Base-by-base conservation (phyloP, 2,888 invertebrate species). In the Drosophila merina region DNA sequence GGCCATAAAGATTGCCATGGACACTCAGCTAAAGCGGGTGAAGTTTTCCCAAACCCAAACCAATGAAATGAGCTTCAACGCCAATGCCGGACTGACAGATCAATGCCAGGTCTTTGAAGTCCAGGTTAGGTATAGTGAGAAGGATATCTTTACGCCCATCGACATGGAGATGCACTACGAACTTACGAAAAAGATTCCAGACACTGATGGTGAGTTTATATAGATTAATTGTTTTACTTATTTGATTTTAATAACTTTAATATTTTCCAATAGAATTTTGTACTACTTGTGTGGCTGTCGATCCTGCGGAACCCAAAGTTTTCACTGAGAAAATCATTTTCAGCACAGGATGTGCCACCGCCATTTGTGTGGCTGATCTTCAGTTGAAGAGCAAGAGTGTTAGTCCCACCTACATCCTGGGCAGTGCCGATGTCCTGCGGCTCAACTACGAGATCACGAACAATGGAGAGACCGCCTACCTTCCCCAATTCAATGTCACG, bases 391-490 rank as follows among this genome's bases (percentile, higher is more conserved):
- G 89, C 60, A 79, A 76, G 33, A 88, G 88, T 50, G 57, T 89
- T 30, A 76, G 91, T 40, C 68, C 88, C 42, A 88, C 87, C 1
- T 92, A 89, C 49, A 86, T 89, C 1, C 60, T 92, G 64, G 92
- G 92, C 20, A 91, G 91, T 50, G 86, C 85, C 57, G 88, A 83
- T 42, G 89, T 88, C 0, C 75, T 92, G 0, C 81, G 85, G 0
- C 63, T 92, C 4, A 86, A 88, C 5, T 92, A 92, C 60, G 88
- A 89, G 7, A 82, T 93, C 1, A 81, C 74, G 3, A 93, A 93
- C 74, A 72, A 69, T 0, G 93, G 92, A 0, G 93, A 93, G 78
- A 91, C 92, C 1, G 93, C 93, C 3, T 93, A 93, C 75, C 84
- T 92, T 47, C 92, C 93, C 0, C 91, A 92, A 77, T 76, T 93